Evolutionary conservation across 2,888 invertebrate species (phyloP).

Genomic region (Hyposoter didymator): DNA sequence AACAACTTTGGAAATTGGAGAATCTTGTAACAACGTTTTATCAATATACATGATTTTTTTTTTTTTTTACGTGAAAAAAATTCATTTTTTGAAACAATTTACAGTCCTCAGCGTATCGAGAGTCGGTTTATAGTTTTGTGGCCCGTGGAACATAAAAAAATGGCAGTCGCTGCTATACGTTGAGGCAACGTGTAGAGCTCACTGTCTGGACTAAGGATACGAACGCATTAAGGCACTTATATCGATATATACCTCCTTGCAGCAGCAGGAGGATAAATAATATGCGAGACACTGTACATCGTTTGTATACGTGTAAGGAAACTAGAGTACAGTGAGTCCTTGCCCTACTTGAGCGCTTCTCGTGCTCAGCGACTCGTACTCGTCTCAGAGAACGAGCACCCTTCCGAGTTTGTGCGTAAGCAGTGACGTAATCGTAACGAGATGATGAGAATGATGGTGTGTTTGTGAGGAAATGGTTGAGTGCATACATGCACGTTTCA

Average conservation of each 20-base stretch:
- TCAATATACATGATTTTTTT: too few relatives aligned
- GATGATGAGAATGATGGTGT: background rate
- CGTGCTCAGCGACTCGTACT: conserved; percentile 53
- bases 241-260: conserved; percentile 24
- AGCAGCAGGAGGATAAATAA: conserved; percentile 35
- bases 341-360: conserved; percentile 62
- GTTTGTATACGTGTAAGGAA: conserved; percentile 36
- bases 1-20: too few relatives aligned
- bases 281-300: conserved; percentile 34
- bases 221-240: conserved; percentile 20
- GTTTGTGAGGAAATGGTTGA: background rate
- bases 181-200: background rate
- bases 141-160: background rate
- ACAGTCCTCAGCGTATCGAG: background rate
- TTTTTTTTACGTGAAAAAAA: background rate
- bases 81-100: background rate
- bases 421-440: conserved; percentile 25
- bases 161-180: background rate
- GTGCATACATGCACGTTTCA: background rate
- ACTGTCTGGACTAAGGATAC: background rate
- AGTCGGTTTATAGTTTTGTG: background rate
- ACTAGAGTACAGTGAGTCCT: conserved; percentile 66
- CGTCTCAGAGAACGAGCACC: conserved; percentile 32
- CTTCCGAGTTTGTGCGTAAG: conserved; percentile 26
- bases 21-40: too few relatives aligned